Conservation (phyloP, 2,888 invertebrate genomes). For the Caenorhabditis sp. region DNA sequence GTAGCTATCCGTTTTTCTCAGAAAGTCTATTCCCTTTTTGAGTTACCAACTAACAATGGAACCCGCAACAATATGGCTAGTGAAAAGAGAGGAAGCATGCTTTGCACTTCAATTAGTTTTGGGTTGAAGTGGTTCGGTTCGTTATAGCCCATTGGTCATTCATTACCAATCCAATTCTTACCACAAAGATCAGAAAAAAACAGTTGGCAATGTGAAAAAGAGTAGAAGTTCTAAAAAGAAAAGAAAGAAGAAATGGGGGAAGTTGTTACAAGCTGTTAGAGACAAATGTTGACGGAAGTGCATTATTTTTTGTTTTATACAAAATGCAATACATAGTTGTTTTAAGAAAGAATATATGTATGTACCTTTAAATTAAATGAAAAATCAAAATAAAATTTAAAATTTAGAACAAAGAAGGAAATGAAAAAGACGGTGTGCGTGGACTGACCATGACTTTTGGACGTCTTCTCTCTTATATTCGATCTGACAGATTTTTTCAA, state of each 20-base stretch:
- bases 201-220: no score
- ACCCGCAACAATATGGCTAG: neutral
- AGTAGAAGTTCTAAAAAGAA: neutral
- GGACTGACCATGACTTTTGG: conserved; percentile 5
- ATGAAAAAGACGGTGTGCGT: no score
- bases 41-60: no score
- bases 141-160: neutral
- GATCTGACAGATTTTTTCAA: neutral
- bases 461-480: neutral
- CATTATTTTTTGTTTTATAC: conserved; percentile 11
- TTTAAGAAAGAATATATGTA: no score
- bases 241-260: conserved; percentile 29
- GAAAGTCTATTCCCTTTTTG: no score
- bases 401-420: no score
- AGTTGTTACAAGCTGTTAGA: conserved; percentile 42
- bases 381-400: conserved; percentile 1
- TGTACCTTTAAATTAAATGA: no score
- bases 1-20: no score
- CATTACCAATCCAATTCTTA: no score
- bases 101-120: conserved; percentile 7
- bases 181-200: neutral
- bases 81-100: neutral
- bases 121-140: neutral
- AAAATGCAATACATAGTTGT: conserved; percentile 19
- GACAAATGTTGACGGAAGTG: conserved; percentile 16